Percentiles rank a stretch among this genome's conserved stretches.
Conservation (phyloP, 2,797 vertebrate species). For the Atherinosoma microstoma region DNA sequence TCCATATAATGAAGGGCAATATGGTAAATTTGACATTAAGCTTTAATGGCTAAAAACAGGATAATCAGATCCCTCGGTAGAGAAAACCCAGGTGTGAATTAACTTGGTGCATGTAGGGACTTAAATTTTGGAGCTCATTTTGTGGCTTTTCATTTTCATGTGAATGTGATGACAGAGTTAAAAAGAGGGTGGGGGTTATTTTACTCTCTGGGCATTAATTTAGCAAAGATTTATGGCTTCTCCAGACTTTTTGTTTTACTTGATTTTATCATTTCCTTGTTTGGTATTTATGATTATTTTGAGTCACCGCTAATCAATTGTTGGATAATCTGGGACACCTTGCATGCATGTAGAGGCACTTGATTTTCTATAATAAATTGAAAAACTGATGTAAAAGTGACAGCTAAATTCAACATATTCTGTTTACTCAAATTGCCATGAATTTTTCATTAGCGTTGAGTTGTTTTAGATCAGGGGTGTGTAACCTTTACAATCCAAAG, state of each 20-base stretch:
- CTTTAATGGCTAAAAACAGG: slow-evolving; percentile 18
- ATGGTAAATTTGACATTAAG: slow-evolving; percentile 58
- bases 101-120: neutral
- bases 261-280: neutral
- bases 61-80: neutral
- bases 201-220: no score
- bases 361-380: no score
- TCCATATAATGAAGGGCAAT: slow-evolving; percentile 35
- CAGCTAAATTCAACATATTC: no score
- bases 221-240: no score
- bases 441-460: no score
- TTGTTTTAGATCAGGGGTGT: no score
- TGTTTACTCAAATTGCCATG: no score
- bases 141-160: neutral
- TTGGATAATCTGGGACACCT: neutral
- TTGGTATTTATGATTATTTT: neutral
- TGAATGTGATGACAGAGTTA: no score
- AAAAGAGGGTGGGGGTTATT: no score
- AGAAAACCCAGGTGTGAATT: neutral
- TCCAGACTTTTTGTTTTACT: neutral
- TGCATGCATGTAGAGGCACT: neutral
- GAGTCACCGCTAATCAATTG: neutral
- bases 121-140: slow-evolving; percentile 18
- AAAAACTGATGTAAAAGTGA: no score
- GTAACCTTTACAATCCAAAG: no score